Base-by-base conservation (phyloP, 2,797 vertebrate species). In the Echeneis naucrates region DNA sequence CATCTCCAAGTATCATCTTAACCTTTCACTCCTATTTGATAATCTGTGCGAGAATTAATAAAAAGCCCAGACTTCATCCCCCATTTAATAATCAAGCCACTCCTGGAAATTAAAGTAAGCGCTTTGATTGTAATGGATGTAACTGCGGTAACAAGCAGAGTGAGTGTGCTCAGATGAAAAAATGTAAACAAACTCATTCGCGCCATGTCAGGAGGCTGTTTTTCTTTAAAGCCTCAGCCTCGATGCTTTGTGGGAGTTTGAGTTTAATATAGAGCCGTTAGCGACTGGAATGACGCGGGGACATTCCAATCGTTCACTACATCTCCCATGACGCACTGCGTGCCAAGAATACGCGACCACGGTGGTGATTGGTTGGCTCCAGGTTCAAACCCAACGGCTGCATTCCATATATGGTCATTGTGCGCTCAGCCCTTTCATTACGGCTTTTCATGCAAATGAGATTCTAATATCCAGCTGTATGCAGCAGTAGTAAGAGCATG, bases 401-500 rank as follows among this genome's bases (percentile, higher is more conserved):
- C 75, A 32, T 70, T 89, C 95, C 95, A 88, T 93, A 94, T 94
- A 89, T 93, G 92, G 94, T 73, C 80, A 85, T 86, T 50, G 50
- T 67, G 71, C 51, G 78, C 37, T 69, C 76, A 19, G 47, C 52
- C 73, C 72, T 87, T 92, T 90, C 89, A 90, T 90, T 88, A 63
- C 84, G 69, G 80, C 77, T 92, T 94, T 92, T 88, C 92, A 93
- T 93, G 91, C 84, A 80, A 93, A 93, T 93, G 10, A 75, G 23
- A 85, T 93, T 81, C 70, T 93, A 92, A 94, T 92, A 23, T 56
- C 71, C 93, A 94, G 93, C 90, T 90, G 90, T 88, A 92, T 93
- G 93, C 90, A 77, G 87, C 81, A 60, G 92, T 94, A 94, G 89
- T 91, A 91, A 75, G 90, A 90, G 89, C 94, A 95, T 95, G 95